These are phyloP conservation scores for Patella ulyssiponensis DNA, from an alignment of 2,888 invertebrate genomes.

Conservation along the genomic window DNA sequence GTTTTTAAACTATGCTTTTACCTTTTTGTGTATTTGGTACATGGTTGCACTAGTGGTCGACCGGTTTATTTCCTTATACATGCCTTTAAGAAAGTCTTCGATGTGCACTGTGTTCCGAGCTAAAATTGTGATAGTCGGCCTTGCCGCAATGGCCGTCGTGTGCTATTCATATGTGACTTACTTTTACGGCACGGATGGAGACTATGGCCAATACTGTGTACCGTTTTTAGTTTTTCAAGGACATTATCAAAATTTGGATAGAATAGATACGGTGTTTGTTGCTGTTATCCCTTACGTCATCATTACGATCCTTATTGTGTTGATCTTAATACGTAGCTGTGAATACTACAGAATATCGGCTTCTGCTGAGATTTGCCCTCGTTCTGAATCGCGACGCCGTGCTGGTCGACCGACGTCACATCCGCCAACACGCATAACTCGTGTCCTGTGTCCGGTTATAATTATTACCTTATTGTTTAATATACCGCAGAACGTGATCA, in stretches of 20 bases:
- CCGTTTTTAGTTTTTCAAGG: slow-evolving; percentile 35
- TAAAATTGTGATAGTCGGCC: slow-evolving; percentile 57
- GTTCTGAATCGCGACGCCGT: slow-evolving; percentile 14
- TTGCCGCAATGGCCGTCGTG: slow-evolving; percentile 53
- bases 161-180: slow-evolving; percentile 62
- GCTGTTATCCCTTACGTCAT: slow-evolving; percentile 49
- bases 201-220: slow-evolving; percentile 19
- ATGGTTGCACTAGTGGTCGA: slow-evolving; percentile 54
- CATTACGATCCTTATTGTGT: slow-evolving; percentile 48
- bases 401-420: slow-evolving; percentile 1
- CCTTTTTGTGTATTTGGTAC: slow-evolving; percentile 60
- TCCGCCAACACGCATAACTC: slow-evolving; percentile 31
- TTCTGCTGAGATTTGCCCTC: slow-evolving; percentile 26
- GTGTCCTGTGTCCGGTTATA: slow-evolving; percentile 36
- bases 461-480: slow-evolving; percentile 31
- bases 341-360: slow-evolving; percentile 47
- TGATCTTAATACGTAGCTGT: slow-evolving; percentile 50
- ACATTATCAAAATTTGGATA: slow-evolving; percentile 41
- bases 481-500: slow-evolving; percentile 30
- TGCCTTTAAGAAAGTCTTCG: slow-evolving; percentile 54
- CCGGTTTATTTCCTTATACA: slow-evolving; percentile 58
- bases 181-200: slow-evolving; percentile 46
- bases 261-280: slow-evolving; percentile 55
- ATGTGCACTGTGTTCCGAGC: slow-evolving; percentile 65
- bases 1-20: slow-evolving; percentile 76